phyloP scores from a whole-genome alignment of 2,888 invertebrate species.

The Agrotis clavis region DNA sequence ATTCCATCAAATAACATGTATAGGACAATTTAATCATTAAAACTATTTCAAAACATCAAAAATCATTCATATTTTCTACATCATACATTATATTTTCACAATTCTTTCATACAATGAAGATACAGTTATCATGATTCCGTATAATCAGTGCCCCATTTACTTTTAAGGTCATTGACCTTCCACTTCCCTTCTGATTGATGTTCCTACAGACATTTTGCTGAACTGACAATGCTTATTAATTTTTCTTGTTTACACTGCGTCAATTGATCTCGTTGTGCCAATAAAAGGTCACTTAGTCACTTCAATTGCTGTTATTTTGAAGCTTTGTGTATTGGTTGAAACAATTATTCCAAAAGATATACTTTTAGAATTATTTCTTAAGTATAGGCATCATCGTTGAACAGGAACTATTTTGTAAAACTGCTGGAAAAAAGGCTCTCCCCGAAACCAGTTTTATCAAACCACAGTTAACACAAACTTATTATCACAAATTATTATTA shows the following conservation, averaged over 20 bases:
- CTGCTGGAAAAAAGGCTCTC: no score
- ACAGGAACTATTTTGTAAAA: no score
- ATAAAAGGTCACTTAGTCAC: slow-evolving; percentile 63
- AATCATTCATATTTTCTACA: background rate
- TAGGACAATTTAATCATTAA: slow-evolving; percentile 8
- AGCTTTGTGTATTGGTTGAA: slow-evolving; percentile 27
- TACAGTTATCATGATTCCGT: slow-evolving; percentile 48
- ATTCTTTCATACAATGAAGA: slow-evolving; percentile 10
- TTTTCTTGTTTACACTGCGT: slow-evolving; percentile 64
- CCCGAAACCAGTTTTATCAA: no score
- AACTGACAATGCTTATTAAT: slow-evolving; percentile 64
- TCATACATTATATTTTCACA: background rate
- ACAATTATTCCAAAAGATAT: background rate
- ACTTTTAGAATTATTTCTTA: background rate
- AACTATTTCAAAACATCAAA: background rate
- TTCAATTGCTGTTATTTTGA: slow-evolving; percentile 35
- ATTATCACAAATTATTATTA: no score
- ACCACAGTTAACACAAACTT: no score
- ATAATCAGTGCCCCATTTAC: slow-evolving; percentile 68
- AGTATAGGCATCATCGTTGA: background rate
- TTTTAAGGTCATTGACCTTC: slow-evolving; percentile 74
- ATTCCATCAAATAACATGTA: slow-evolving; percentile 20
- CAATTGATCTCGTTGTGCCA: slow-evolving; percentile 67
- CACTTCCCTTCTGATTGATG: slow-evolving; percentile 75
- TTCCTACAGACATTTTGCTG: slow-evolving; percentile 52